phyloP scores from a whole-genome alignment of 2,888 invertebrate genomes.

The Latheticus oryzae region DNA sequence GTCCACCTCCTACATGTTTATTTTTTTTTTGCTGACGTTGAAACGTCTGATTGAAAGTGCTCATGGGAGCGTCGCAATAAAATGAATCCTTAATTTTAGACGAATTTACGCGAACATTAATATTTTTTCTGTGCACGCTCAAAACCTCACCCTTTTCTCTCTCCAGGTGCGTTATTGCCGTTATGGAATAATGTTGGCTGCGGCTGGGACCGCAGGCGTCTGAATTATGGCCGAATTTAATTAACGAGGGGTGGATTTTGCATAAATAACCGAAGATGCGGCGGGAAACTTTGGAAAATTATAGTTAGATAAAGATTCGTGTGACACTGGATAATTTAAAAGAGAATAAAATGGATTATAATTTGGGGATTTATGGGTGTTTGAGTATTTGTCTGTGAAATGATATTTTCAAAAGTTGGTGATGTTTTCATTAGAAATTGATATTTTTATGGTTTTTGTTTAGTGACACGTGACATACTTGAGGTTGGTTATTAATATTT shows the following conservation, averaged over 20 bases:
- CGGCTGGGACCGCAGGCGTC: constrained; percentile 3
- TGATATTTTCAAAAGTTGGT: constrained; percentile 7
- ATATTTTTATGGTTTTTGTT: too few species aligned
- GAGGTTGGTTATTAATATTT: constrained; percentile 21
- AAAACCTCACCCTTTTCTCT: background rate
- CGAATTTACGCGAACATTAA: background rate
- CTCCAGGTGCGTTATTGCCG: constrained; percentile 12
- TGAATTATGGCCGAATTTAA: constrained; percentile 27
- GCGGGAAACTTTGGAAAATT: constrained; percentile 3
- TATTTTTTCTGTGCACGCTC: background rate
- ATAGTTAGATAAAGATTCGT: too few species aligned
- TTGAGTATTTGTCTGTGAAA: too few species aligned
- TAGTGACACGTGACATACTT: too few species aligned
- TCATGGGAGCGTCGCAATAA: background rate
- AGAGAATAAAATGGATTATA: constrained; percentile 8
- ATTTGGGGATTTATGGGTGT: too few species aligned
- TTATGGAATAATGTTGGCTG: constrained; percentile 18
- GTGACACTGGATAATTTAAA: constrained; percentile 3
- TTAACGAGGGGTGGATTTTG: constrained; percentile 22
- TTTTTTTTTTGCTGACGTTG: background rate
- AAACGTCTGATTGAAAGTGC: background rate
- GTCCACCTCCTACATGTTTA: background rate
- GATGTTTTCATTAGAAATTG: too few species aligned
- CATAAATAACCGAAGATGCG: constrained; percentile 29
- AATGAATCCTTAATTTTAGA: constrained; percentile 6